Evolutionary conservation across 2,888 invertebrate species (phyloP).

Genomic region (Tiliacea aurago): DNA sequence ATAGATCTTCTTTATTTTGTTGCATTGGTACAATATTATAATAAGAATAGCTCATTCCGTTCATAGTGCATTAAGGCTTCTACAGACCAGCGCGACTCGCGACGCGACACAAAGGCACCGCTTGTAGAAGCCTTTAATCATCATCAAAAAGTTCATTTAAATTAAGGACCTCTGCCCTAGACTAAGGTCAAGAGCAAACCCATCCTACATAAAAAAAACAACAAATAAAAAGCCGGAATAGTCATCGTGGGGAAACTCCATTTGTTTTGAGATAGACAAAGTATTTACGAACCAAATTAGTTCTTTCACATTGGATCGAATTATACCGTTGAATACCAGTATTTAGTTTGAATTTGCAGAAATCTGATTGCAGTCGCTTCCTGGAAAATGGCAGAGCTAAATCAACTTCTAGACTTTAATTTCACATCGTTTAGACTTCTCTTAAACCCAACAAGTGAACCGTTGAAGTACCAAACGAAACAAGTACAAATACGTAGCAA

Average conservation of each 20-base stretch:
- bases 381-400: background rate
- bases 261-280: background rate
- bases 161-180: too few species aligned
- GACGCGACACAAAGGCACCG: too few species aligned
- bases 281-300: too few species aligned
- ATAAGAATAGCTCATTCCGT: too few species aligned
- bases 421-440: background rate
- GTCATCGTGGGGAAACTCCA: background rate
- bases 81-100: too few species aligned
- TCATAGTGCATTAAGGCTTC: background rate
- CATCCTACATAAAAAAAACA: too few species aligned
- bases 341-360: background rate
- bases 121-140: too few species aligned
- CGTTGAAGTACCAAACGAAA: slow-evolving; percentile 46
- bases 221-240: too few species aligned
- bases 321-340: background rate
- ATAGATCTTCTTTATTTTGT: background rate
- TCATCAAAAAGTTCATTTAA: background rate
- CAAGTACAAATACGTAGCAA: slow-evolving; percentile 58
- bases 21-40: background rate
- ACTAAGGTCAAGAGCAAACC: too few species aligned
- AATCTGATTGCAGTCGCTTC: background rate
- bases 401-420: background rate
- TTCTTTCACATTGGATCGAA: background rate
- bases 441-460: slow-evolving; percentile 10